Evolutionary conservation across 2,888 invertebrate species (phyloP).

Genomic region (Cataglyphis albicans): DNA sequence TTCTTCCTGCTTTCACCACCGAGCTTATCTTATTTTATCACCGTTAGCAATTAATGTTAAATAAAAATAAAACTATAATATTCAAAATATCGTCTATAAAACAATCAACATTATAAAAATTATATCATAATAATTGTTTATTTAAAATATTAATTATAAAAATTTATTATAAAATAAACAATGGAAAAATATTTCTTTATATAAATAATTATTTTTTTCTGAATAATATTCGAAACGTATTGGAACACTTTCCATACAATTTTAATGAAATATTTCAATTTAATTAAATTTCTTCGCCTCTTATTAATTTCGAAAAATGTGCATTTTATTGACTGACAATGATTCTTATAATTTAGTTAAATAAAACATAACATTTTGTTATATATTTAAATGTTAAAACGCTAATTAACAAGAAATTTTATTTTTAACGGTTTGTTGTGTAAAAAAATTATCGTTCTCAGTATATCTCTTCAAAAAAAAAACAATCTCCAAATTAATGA

Average conservation of each 20-base stretch:
- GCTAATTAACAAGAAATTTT: background rate
- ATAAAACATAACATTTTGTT: background rate
- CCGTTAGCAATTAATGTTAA: conserved; percentile 9
- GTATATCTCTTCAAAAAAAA: background rate
- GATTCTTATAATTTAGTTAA: conserved; percentile 1
- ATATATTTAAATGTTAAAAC: background rate
- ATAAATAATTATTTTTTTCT: background rate
- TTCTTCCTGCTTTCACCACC: conserved; percentile 37
- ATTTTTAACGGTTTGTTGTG: background rate
- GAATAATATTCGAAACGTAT: background rate
- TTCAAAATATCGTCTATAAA: background rate
- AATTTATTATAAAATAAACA: background rate
- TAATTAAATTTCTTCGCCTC: background rate
- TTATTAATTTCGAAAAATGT: background rate
- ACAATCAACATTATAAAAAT: background rate
- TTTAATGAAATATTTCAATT: background rate
- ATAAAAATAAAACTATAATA: background rate
- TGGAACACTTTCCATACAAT: background rate
- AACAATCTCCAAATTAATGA: background rate
- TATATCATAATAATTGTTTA: background rate
- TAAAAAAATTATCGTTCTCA: background rate
- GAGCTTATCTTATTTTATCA: conserved; percentile 40
- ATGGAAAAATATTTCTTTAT: background rate
- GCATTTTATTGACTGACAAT: background rate
- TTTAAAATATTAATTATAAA: background rate